Base-by-base conservation (phyloP, 2,888 invertebrate species). In the Mythimna impura region DNA sequence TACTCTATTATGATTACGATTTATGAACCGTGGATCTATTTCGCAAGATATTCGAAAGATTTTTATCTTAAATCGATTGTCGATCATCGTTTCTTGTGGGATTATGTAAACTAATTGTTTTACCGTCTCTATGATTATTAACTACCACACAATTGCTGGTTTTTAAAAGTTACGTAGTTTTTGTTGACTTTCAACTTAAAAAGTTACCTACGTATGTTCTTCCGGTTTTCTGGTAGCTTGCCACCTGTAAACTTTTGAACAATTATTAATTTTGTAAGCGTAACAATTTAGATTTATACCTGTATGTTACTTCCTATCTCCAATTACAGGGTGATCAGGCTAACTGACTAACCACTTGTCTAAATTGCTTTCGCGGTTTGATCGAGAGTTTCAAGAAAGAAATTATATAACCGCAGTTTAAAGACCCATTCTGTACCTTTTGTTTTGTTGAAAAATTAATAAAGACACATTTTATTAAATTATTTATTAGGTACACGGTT, bases 41-140 rank as follows among this genome's bases (percentile, higher is more conserved):
- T 83, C 69, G 62, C 66, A 77, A 82, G 71, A 36, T 81, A 64
- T 54, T 65, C 50, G 36, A 78, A 22, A 30, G 61, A 68, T 63
- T 63, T 36, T 62, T 70, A 43, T 78, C 25, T 65, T 1, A 9
- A 55, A 66, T 77, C 64, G 58, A 76, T 73, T 76, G 68, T 69
- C 67, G 54, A 77, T 63, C 52, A 58, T 36, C 20, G 34, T 58
- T 72, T 73, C 25, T 78, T 43, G 65, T 70, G 55, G 61, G 36
- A 43, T 80, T 78, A 83, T 83, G 71, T 83, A 78, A 83, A 71
- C 47, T 67, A 63, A 57, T 73, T 74, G 69, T 72, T 63, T 62
- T 43, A 52, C 47, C 17, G 50, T 43, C 43, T 52, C 34, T 78
- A 62, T 2, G 20, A 40, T 3, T 22, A 22, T 54, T 54, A 22